Evolutionary conservation across 2,113 vertebrate species (phyloP), one percentile per base, ranked within the genome.

Genomic region (Sinosuthora webbiana): DNA sequence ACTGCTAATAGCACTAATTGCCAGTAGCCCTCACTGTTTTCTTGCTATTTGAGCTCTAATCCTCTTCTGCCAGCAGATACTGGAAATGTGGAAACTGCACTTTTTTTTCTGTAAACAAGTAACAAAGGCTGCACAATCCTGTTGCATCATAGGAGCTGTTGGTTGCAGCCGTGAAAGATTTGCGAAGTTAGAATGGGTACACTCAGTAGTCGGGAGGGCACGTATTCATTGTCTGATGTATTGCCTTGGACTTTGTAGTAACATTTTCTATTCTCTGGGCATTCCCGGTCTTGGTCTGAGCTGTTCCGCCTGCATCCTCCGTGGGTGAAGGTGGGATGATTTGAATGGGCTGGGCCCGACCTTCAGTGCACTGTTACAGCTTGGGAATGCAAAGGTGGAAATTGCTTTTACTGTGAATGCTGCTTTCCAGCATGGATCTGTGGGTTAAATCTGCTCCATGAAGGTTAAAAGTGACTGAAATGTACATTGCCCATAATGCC

Each of bases 41-140:
- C 69, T 60, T 91, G 45, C 56, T 92, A 83, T 49, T 92, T 91
- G 69, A 82, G 84, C 84, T 94, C 91, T 94, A 95, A 94, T 97
- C 85, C 94, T 87, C 28, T 83, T 95, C 41, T 75, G 83, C 70
- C 49, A 45, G 15, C 68, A 11, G 27, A 55, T 81, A 59, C 71
- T 10, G 30, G 64, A 89, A 86, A 62, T n/a, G 59, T 5, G 41
- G 31, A 71, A 82, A 64, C 28, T 22, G 15, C 41, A 15, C 2
- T 3, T 28, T 81, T 75, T 42, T 49, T 42, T 30, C 35, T 64
- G 25, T 81, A 30, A 57, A 37, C 64, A 78, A 52, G 1, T 35
- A 56, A 11, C 62, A 85, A 63, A 79, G 47, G 52, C 44, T 22
- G 12, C n/a, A 19, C 23, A 17, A 56, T 83, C 28, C 15, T 42